These are phyloP conservation scores for Melitaea cinxia DNA, from an alignment of 1,140 invertebrate genomes.

Conservation along the genomic window DNA sequence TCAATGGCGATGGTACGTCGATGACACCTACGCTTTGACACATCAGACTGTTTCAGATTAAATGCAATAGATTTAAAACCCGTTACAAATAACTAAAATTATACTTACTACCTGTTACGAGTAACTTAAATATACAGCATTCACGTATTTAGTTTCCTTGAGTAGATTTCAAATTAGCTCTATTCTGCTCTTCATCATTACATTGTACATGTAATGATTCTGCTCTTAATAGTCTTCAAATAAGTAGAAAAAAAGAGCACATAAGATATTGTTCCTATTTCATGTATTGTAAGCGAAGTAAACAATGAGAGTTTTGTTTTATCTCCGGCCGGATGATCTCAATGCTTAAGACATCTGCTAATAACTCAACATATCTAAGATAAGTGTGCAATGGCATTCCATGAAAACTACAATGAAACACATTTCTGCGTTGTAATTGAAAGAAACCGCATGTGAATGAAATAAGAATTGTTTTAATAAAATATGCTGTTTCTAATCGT, in stretches of 20 bases:
- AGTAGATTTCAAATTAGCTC: too few relatives aligned
- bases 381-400: conserved; percentile 54
- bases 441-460: background rate
- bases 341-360: conserved; percentile 13
- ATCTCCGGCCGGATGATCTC: conserved; percentile 11
- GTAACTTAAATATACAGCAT: too few relatives aligned
- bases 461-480: background rate
- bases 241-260: too few relatives aligned
- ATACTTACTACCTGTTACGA: too few relatives aligned
- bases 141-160: too few relatives aligned
- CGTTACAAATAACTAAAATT: background rate
- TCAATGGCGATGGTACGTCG: conserved; percentile 1
- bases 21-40: conserved; percentile 5
- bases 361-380: conserved; percentile 53
- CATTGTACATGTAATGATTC: too few relatives aligned
- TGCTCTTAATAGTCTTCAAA: too few relatives aligned
- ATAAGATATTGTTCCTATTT: too few relatives aligned
- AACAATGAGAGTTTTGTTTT: background rate
- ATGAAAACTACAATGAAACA: conserved; percentile 47
- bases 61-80: background rate
- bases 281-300: too few relatives aligned
- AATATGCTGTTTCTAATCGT: too few relatives aligned
- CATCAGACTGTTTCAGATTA: background rate
- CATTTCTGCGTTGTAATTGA: background rate
- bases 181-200: too few relatives aligned